These are phyloP conservation scores for Oreotrochilus melanogaster DNA, from an alignment of 2,113 vertebrate species.

Conservation along the genomic window DNA sequence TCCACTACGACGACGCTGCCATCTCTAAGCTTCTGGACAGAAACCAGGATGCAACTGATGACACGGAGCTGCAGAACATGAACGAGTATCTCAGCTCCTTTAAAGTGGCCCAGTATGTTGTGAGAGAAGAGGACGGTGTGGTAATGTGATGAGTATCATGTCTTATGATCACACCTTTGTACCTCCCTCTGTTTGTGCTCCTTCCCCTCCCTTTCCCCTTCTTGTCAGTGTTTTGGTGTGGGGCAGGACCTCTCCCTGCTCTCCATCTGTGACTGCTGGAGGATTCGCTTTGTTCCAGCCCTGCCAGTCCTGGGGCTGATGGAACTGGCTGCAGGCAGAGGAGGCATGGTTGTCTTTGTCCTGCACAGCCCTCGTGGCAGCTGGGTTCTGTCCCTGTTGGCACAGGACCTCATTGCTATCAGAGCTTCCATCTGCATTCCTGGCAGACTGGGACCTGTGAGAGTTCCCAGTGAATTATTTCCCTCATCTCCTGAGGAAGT, in stretches of 20 bases:
- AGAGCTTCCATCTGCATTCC: background rate
- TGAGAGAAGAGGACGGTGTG: slow-evolving; percentile 96
- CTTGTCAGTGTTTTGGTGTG: accelerated
- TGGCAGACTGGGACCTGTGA: background rate
- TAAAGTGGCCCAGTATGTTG: slow-evolving; percentile 98
- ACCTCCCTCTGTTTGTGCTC: background rate
- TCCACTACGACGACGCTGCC: slow-evolving; percentile 95
- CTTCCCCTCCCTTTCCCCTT: background rate
- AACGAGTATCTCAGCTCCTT: slow-evolving; percentile 99
- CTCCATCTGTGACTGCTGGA: background rate
- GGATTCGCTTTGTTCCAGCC: background rate
- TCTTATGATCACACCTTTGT: background rate
- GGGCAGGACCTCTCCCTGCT: background rate
- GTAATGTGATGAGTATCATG: slow-evolving; percentile 81
- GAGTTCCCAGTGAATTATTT: background rate
- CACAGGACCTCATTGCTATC: background rate
- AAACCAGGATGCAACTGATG: slow-evolving; percentile 92
- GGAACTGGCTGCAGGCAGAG: accelerated
- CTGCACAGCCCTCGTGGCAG: background rate
- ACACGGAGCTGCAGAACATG: slow-evolving; percentile 98
- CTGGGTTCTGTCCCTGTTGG: background rate
- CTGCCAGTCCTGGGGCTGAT: background rate
- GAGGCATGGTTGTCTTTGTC: background rate
- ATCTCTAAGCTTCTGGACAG: slow-evolving; percentile 97
- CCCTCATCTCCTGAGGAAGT: background rate